Conservation (phyloP, 1,140 invertebrate genomes). For the Platorchestia sp. region DNA sequence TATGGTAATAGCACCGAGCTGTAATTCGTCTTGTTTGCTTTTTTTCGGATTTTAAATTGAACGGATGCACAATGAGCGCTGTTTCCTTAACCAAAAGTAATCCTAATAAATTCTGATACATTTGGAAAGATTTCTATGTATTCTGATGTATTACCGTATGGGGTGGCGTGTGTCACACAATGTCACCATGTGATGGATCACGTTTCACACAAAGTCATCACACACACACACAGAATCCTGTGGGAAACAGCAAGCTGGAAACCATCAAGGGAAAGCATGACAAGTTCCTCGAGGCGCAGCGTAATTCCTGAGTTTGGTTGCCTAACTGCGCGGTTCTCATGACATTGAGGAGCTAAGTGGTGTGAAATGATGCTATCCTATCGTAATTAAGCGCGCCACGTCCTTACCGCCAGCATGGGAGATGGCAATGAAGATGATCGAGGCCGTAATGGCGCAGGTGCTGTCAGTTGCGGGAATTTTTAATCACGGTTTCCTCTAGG, state of each 20-base stretch:
- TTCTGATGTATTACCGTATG: too few relatives aligned
- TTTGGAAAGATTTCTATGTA: too few relatives aligned
- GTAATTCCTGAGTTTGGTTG: not conserved
- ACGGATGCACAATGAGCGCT: too few relatives aligned
- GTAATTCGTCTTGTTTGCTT: too few relatives aligned
- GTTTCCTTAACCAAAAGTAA: too few relatives aligned
- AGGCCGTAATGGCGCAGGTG: not conserved
- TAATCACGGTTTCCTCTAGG: not conserved
- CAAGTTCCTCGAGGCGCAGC: not conserved
- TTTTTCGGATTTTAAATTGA: too few relatives aligned
- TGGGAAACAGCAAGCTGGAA: not conserved
- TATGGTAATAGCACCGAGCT: too few relatives aligned
- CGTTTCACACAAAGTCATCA: too few relatives aligned
- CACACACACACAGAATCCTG: too few relatives aligned
- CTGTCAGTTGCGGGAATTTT: not conserved
- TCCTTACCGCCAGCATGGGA: not conserved
- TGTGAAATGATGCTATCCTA: not conserved
- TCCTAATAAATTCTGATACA: too few relatives aligned
- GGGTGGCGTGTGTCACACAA: too few relatives aligned
- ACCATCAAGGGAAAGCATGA: not conserved
- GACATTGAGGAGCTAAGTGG: not conserved
- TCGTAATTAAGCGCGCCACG: not conserved
- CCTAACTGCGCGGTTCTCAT: not conserved
- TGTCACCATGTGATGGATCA: too few relatives aligned
- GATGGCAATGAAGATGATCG: not conserved